Conservation (phyloP, 2,113 vertebrate genomes). For the Oplegnathus fasciatus region DNA sequence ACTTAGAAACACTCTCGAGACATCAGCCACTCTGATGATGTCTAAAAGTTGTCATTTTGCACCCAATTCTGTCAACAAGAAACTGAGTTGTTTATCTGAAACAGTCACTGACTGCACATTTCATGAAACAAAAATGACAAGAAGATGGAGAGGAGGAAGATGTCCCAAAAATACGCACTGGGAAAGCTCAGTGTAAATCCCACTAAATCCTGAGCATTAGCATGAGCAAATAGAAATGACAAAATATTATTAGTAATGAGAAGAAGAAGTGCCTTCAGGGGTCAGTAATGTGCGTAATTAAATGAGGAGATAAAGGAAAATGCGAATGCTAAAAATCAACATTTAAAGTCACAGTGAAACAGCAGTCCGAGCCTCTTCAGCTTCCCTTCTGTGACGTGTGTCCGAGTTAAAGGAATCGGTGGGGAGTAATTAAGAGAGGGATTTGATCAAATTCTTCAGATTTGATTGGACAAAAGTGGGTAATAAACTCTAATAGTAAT, state of each 20-base stretch:
- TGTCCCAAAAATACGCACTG: not conserved
- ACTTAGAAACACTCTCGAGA: slow-evolving; percentile 38
- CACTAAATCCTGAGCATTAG: slow-evolving; percentile 7
- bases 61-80: slow-evolving; percentile 29
- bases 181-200: not conserved
- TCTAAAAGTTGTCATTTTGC: slow-evolving; percentile 45
- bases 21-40: slow-evolving; percentile 22
- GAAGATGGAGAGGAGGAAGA: not conserved
- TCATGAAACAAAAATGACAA: not conserved
- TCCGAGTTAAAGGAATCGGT: not conserved
- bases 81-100: slow-evolving; percentile 22
- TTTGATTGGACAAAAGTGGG: too few species aligned
- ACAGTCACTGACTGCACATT: not conserved
- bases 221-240: not conserved
- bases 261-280: not conserved
- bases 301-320: slow-evolving; percentile 1
- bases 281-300: not conserved
- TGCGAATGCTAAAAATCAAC: not conserved
- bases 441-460: too few species aligned
- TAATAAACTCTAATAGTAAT: not conserved
- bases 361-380: not conserved
- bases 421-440: too few species aligned
- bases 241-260: not conserved
- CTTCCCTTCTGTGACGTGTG: not conserved
- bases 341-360: not conserved